Conservation (phyloP, 2,113 vertebrate species). For the Crocuta crocuta region DNA sequence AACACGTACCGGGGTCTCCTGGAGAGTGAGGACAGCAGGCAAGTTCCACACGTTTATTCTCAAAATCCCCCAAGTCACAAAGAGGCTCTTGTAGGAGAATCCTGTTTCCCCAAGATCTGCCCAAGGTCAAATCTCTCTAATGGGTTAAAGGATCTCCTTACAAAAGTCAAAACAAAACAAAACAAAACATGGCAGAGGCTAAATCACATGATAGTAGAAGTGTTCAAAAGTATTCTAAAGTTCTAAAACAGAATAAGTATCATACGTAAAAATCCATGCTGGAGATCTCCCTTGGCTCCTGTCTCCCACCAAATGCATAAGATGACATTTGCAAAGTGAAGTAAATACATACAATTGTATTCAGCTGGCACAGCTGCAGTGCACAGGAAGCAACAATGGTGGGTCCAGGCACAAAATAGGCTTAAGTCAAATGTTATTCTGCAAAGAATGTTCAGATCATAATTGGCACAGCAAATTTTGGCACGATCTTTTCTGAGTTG, state of each 20-base stretch:
- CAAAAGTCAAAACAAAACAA: neutral
- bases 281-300: neutral
- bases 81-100: neutral
- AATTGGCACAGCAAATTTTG: neutral
- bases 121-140: neutral
- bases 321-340: neutral
- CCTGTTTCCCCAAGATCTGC: neutral
- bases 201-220: neutral
- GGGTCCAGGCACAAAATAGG: neutral
- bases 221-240: neutral
- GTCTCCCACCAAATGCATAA: neutral
- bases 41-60: neutral
- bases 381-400: no score
- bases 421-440: neutral
- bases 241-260: neutral
- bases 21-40: conserved; percentile 76
- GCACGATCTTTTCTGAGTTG: neutral
- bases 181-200: neutral
- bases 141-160: neutral
- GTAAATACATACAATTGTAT: neutral
- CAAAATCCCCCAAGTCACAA: neutral
- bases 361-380: neutral
- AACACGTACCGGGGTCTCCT: conserved; percentile 73
- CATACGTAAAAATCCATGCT: neutral
- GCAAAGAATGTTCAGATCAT: neutral